A percentile compares a stretch with the other conserved stretches of the same genome.
These are phyloP conservation scores for Drosophila arizonae DNA, from an alignment of 1,140 invertebrate genomes.

Conservation along the genomic window DNA sequence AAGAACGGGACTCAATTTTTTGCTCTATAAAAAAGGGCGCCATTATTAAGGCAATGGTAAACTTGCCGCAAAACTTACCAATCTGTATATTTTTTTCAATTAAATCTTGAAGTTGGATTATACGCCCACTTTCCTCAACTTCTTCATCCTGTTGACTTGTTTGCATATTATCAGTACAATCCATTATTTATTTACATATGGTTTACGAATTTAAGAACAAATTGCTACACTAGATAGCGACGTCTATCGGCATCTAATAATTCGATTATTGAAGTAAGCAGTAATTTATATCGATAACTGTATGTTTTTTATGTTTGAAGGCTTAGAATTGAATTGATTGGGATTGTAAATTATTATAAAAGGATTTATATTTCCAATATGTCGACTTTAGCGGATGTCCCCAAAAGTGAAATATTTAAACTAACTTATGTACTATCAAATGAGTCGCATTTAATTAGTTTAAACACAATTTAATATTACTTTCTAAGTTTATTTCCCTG, in stretches of 20 bases:
- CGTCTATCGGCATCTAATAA: constrained; percentile 2
- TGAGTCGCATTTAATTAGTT: constrained; percentile 23
- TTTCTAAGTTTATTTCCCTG: constrained; percentile 73
- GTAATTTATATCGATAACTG: not conserved
- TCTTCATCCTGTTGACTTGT: constrained; percentile 3
- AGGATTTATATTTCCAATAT: not conserved
- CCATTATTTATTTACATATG: constrained; percentile 10
- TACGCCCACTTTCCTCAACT: constrained; percentile 31
- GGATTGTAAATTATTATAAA: too few relatives aligned
- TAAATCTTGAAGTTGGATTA: constrained; percentile 52
- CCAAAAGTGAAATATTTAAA: not conserved
- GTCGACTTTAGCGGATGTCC: not conserved
- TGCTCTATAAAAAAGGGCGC: constrained; percentile 33
- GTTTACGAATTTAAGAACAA: not conserved
- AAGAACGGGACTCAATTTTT: constrained; percentile 47
- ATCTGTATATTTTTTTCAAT: constrained; percentile 64
- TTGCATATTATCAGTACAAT: constrained; percentile 1
- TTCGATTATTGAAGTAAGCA: not conserved
- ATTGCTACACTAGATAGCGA: not conserved
- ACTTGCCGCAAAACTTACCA: constrained; percentile 26
- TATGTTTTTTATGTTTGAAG: not conserved
- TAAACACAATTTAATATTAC: constrained; percentile 40
- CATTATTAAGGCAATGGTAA: not conserved
- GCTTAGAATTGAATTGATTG: not conserved
- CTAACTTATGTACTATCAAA: not conserved